phyloP scores from a whole-genome alignment of 2,113 vertebrate species.

The Prionailurus bengalensis region DNA sequence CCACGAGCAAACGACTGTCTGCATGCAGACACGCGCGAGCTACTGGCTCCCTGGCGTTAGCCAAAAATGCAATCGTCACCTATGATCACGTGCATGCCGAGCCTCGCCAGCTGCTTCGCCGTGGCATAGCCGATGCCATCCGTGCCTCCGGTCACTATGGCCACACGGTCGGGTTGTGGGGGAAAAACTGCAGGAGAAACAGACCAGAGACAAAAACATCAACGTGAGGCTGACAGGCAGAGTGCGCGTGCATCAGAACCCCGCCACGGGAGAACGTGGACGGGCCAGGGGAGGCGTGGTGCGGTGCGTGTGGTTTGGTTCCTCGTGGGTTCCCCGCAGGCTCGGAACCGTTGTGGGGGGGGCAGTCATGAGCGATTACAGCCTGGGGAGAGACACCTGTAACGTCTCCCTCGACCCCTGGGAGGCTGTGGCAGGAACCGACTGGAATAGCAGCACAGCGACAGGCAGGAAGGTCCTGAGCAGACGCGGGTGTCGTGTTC shows the following conservation, averaged over 20 bases:
- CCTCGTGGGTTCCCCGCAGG: too few relatives aligned
- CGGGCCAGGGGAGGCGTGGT: accelerated
- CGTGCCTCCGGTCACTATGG: conserved; percentile 95
- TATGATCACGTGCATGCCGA: conserved; percentile 96
- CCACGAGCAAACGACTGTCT: not conserved
- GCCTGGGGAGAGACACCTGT: not conserved
- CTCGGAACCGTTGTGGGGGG: accelerated
- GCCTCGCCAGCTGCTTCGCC: conserved; percentile 90
- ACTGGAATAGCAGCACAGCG: not conserved
- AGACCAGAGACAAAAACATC: conserved; percentile 64
- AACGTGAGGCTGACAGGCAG: not conserved
- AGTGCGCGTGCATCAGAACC: accelerated
- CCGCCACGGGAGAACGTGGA: accelerated
- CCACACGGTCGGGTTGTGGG: conserved; percentile 93
- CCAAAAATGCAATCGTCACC: conserved; percentile 84
- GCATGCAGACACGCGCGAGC: accelerated
- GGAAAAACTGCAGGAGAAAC: conserved; percentile 88
- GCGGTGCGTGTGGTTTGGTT: accelerated
- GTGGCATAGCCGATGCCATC: conserved; percentile 95
- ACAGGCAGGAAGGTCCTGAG: not conserved
- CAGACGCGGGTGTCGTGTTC: accelerated
- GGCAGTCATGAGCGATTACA: accelerated
- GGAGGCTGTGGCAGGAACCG: accelerated
- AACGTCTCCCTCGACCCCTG: accelerated
- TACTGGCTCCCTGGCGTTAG: accelerated